Percentiles rank a stretch among this genome's conserved stretches.
Conservation (phyloP, 1,140 invertebrate genomes). For the Dendroctonus ponderosae region DNA sequence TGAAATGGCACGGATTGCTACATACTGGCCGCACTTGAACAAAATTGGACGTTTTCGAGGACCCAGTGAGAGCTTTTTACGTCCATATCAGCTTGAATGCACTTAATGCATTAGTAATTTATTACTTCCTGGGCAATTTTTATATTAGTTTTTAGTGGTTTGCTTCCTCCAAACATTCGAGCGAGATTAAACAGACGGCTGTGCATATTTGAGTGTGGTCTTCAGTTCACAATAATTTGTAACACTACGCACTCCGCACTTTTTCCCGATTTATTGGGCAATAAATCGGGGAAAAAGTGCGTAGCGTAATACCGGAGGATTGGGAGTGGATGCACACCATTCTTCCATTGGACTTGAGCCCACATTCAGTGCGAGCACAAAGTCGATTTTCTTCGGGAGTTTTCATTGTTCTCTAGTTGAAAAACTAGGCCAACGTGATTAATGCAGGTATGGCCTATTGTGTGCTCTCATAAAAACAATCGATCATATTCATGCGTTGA, state of each 20-base stretch:
- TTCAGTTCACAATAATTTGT: neutral
- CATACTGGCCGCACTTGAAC: no score
- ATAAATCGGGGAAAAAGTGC: neutral
- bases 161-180: no score
- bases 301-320: neutral
- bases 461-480: neutral
- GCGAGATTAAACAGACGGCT: neutral
- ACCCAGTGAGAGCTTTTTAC: no score
- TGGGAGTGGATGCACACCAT: neutral
- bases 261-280: neutral
- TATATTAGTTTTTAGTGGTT: no score
- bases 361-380: neutral
- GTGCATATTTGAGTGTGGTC: neutral
- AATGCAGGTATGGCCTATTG: slow-evolving; percentile 13
- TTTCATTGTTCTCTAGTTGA: neutral
- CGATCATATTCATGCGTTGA: neutral
- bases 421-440: slow-evolving; percentile 8
- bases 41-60: no score
- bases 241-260: neutral
- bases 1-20: no score
- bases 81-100: no score
- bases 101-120: no score
- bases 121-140: no score
- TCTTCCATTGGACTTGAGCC: neutral
- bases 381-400: neutral